phyloP scores from a whole-genome alignment of 2,113 vertebrate genomes.

The Daboia siamensis region DNA sequence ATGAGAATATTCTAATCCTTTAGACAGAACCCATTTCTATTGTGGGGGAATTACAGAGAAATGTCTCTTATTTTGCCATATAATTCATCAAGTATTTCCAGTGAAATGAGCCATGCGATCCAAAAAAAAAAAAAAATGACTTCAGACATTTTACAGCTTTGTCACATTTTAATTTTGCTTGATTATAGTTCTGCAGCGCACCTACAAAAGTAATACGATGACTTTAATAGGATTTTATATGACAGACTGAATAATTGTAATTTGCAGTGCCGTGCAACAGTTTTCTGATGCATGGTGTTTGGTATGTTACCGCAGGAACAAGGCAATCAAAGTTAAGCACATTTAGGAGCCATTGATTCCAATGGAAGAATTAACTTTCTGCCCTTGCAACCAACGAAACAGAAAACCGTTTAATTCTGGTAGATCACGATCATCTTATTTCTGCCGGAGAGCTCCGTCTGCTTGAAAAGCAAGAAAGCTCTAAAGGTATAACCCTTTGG shows the following conservation, averaged over 20 bases:
- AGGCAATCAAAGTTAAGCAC: neutral
- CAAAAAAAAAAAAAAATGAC: neutral
- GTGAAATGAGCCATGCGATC: conserved; percentile 7
- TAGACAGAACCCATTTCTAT: neutral
- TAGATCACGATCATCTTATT: neutral
- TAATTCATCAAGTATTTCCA: conserved; percentile 4
- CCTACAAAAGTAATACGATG: neutral
- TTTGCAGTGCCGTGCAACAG: neutral
- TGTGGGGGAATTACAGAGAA: neutral
- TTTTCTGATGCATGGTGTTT: neutral
- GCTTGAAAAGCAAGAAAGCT: neutral
- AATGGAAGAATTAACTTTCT: neutral
- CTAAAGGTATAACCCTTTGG: neutral
- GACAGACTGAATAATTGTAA: neutral
- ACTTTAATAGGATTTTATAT: conserved; percentile 7
- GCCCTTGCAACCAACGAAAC: neutral
- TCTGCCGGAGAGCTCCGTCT: neutral
- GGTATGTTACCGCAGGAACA: neutral
- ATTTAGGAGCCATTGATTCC: neutral
- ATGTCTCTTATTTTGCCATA: conserved; percentile 9
- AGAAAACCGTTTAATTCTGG: neutral
- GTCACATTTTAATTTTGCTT: neutral
- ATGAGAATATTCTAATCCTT: conserved; percentile 5
- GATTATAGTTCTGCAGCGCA: neutral
- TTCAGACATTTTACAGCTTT: conserved; percentile 13